Conservation (phyloP, 2,888 invertebrate species). For the Conistra vaccinii region DNA sequence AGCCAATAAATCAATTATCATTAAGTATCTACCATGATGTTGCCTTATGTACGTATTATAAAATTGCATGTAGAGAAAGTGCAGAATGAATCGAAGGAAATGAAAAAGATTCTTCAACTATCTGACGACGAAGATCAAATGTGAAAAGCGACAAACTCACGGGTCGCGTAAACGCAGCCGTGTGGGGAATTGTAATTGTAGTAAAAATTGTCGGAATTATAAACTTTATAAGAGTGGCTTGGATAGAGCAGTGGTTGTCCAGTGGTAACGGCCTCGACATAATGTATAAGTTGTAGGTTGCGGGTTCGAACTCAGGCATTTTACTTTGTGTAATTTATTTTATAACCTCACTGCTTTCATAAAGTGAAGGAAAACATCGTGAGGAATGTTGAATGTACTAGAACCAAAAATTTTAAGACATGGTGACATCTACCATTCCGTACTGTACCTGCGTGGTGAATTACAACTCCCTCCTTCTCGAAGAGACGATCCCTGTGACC, state of each 20-base stretch:
- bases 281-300: background rate
- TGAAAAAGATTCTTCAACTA: slow-evolving; percentile 60
- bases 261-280: background rate
- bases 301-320: too few relatives aligned
- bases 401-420: too few relatives aligned
- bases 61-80: slow-evolving; percentile 57
- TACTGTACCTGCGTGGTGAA: background rate
- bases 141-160: slow-evolving; percentile 56
- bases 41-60: slow-evolving; percentile 30
- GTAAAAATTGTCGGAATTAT: background rate
- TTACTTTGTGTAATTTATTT: background rate
- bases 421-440: background rate
- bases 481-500: too few relatives aligned
- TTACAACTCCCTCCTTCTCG: background rate
- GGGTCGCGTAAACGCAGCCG: slow-evolving; percentile 25
- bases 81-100: slow-evolving; percentile 58
- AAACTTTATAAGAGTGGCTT: background rate
- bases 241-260: background rate
- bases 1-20: slow-evolving; percentile 14
- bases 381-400: background rate
- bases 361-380: background rate
- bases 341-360: background rate
- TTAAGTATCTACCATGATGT: slow-evolving; percentile 15
- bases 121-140: slow-evolving; percentile 58
- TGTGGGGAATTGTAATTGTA: slow-evolving; percentile 42